Conservation (phyloP, 1,140 invertebrate genomes). For the Micrasema minimum region DNA sequence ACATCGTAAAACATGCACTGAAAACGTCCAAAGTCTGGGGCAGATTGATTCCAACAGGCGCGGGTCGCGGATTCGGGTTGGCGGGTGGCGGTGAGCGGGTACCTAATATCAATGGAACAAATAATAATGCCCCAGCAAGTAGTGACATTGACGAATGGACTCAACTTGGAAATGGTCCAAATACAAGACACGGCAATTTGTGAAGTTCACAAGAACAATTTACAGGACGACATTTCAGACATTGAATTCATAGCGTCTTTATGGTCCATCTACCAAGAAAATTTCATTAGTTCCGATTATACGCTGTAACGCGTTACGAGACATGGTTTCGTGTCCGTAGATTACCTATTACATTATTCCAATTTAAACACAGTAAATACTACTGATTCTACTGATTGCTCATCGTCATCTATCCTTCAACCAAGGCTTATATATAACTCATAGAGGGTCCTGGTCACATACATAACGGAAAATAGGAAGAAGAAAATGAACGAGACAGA, state of each 20-base stretch:
- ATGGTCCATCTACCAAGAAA: neutral
- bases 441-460: neutral
- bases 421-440: neutral
- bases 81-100: too few relatives aligned
- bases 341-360: constrained; percentile 6
- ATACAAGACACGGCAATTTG: constrained; percentile 30
- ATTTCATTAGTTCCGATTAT: constrained; percentile 5
- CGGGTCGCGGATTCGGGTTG: too few relatives aligned
- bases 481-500: neutral
- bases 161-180: constrained; percentile 18
- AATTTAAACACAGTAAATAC: neutral
- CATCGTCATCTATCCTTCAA: neutral
- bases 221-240: constrained; percentile 23
- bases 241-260: constrained; percentile 20
- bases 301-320: constrained; percentile 7
- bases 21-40: neutral
- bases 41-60: constrained; percentile 25
- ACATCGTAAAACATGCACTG: neutral
- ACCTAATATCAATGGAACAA: constrained; percentile 39
- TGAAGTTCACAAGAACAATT: constrained; percentile 33
- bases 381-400: neutral
- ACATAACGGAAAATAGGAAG: neutral
- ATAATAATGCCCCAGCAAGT: neutral
- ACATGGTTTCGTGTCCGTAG: too few relatives aligned
- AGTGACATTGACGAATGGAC: constrained; percentile 25